Conservation (phyloP, 2,113 vertebrate genomes). For the Bettongia penicillata region DNA sequence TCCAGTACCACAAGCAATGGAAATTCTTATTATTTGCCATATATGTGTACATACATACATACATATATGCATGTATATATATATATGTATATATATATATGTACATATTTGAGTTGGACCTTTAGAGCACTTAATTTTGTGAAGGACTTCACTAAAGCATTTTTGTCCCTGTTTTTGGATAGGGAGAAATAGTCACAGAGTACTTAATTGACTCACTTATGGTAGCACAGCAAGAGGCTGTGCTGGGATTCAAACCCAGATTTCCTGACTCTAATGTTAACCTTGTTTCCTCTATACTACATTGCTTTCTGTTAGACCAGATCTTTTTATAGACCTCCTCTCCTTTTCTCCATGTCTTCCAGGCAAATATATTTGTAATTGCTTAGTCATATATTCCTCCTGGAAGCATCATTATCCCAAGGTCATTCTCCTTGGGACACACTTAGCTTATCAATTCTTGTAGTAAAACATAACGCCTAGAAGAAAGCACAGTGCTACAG, state of each 20-base stretch:
- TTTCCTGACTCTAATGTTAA: not conserved
- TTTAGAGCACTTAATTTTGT: not conserved
- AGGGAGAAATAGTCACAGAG: not conserved
- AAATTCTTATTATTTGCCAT: not conserved
- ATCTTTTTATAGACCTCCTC: not conserved
- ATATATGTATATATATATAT: not conserved
- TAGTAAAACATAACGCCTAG: not conserved
- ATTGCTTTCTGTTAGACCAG: not conserved
- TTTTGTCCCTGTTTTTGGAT: not conserved
- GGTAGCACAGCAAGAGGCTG: not conserved
- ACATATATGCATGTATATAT: not conserved
- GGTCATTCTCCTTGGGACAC: not conserved
- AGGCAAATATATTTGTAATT: not conserved
- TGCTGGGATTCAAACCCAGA: not conserved
- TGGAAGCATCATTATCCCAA: not conserved
- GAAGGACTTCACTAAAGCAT: not conserved
- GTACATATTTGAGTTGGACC: not conserved
- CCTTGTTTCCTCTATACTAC: not conserved
- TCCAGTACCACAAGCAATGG: too few relatives aligned
- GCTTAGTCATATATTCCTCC: not conserved
- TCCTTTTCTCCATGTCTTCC: not conserved
- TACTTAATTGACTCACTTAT: too few relatives aligned
- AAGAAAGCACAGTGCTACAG: not conserved
- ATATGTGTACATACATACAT: not conserved
- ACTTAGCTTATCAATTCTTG: not conserved